Conservation (phyloP, 2,888 invertebrate genomes). For the Drosophila percnosoma region DNA sequence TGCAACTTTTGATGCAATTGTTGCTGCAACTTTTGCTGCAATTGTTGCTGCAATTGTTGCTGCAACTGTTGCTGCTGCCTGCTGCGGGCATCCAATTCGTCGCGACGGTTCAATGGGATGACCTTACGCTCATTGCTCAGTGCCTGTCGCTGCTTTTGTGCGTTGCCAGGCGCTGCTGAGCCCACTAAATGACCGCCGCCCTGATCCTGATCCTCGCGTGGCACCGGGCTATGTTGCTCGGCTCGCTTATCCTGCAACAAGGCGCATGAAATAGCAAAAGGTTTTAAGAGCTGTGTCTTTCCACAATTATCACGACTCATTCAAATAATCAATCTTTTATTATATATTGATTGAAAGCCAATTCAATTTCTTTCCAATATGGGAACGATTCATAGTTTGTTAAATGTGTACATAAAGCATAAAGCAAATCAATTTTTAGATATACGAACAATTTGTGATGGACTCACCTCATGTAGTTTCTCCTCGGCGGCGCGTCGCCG, state of each 20-base stretch:
- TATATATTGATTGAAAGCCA: background rate
- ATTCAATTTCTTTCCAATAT: background rate
- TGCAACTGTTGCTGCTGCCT: constrained; percentile 31
- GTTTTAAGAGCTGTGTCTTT: background rate
- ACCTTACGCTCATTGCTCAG: constrained; percentile 82
- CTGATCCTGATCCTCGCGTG: constrained; percentile 51
- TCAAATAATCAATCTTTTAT: background rate
- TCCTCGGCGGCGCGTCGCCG: constrained; percentile 85
- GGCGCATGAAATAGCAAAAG: background rate
- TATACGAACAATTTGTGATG: background rate
- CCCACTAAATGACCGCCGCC: constrained; percentile 36
- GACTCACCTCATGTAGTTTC: constrained; percentile 83
- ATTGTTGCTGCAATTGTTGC: constrained; percentile 3
- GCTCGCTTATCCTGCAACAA: constrained; percentile 78
- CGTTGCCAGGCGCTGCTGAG: constrained; percentile 27
- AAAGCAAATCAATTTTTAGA: background rate
- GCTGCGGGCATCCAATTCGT: constrained; percentile 57
- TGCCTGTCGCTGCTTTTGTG: constrained; percentile 44
- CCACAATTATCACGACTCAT: background rate
- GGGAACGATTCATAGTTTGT: background rate
- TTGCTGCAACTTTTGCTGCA: constrained; percentile 23
- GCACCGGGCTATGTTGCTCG: constrained; percentile 64
- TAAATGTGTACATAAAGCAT: background rate
- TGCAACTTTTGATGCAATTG: constrained; percentile 15
- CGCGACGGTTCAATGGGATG: constrained; percentile 83